These are phyloP conservation scores for Trissolcus basalis DNA, from an alignment of 1,140 invertebrate genomes.

Conservation along the genomic window DNA sequence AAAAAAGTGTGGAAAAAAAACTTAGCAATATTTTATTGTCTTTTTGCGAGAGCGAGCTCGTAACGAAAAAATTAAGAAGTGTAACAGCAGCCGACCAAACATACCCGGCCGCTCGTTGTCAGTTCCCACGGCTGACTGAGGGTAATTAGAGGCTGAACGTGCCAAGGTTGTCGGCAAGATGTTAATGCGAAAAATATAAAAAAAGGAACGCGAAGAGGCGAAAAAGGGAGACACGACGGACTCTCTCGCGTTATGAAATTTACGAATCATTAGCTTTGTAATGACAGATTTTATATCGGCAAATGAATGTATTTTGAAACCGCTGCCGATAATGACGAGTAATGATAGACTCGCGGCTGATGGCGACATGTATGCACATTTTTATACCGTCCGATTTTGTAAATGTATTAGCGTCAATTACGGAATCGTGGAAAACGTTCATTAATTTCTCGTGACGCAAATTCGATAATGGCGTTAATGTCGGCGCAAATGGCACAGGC, in stretches of 20 bases:
- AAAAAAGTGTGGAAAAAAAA: conserved; percentile 8
- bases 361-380: conserved; percentile 47
- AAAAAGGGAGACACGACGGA: conserved; percentile 24
- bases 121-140: conserved; percentile 59
- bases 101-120: conserved; percentile 37
- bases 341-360: conserved; percentile 43
- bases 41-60: conserved; percentile 29
- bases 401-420: conserved; percentile 46
- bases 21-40: conserved; percentile 40
- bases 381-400: conserved; percentile 31
- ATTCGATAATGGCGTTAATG: conserved; percentile 51
- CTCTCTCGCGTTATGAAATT: conserved; percentile 53
- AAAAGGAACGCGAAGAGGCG: conserved; percentile 7
- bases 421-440: conserved; percentile 44
- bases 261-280: conserved; percentile 60
- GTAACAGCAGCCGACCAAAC: conserved; percentile 44
- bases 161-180: conserved; percentile 59
- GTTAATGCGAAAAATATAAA: conserved; percentile 51
- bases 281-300: conserved; percentile 59
- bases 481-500: conserved; percentile 24
- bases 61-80: conserved; percentile 51
- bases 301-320: conserved; percentile 55
- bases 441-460: conserved; percentile 48
- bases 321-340: conserved; percentile 54
- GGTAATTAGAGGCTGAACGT: conserved; percentile 60